These are phyloP conservation scores for Eleutherodactylus coqui DNA, from an alignment of 2,797 vertebrate species.

Conservation along the genomic window DNA sequence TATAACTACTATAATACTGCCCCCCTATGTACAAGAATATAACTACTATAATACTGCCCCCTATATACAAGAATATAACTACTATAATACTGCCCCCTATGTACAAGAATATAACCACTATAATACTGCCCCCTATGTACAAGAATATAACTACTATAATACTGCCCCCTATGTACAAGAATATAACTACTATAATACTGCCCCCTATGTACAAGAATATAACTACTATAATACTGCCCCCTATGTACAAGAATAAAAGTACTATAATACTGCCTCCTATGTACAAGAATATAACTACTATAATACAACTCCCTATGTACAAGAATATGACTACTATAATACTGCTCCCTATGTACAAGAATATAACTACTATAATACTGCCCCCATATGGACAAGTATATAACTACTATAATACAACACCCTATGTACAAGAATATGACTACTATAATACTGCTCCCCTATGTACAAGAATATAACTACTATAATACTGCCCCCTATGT, in stretches of 20 bases:
- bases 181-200: no score
- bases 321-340: constrained; percentile 16
- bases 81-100: background rate
- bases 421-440: no score
- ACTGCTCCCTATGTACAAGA: background rate
- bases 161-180: no score
- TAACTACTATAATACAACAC: no score
- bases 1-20: constrained; percentile 14
- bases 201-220: no score
- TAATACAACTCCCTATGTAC: constrained; percentile 1
- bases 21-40: background rate
- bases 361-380: constrained; percentile 11
- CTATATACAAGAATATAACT: constrained; percentile 1
- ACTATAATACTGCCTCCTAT: no score
- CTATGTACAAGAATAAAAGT: no score
- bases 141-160: background rate
- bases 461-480: no score
- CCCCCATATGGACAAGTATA: background rate
- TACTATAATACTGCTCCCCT: no score
- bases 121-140: background rate
- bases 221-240: no score
- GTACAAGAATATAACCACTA: no score
- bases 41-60: background rate
- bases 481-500: no score
- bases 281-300: constrained; percentile 1